Evolutionary conservation across 2,888 invertebrate genomes (phyloP).

Genomic region (Ochropleura plecta): DNA sequence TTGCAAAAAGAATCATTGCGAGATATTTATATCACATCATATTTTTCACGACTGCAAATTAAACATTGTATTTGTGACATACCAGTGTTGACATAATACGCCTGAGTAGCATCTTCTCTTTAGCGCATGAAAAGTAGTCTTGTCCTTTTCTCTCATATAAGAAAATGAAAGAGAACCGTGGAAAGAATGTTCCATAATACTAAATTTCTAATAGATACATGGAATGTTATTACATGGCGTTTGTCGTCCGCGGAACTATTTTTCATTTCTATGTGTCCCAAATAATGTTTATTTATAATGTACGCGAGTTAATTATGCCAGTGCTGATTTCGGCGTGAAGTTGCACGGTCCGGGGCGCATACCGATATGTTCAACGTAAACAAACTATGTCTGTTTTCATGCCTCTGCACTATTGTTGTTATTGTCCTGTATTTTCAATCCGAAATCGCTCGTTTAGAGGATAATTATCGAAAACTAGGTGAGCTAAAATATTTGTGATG

Average conservation of each 20-base stretch:
- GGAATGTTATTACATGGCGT: constrained; percentile 65
- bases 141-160: constrained; percentile 27
- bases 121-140: constrained; percentile 22
- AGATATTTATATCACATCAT: accelerated
- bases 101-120: constrained; percentile 8
- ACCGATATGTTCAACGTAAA: constrained; percentile 87
- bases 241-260: constrained; percentile 69
- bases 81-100: constrained; percentile 61
- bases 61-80: constrained; percentile 53
- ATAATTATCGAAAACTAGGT: constrained; percentile 84
- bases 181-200: constrained; percentile 49
- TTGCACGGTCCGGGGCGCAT: constrained; percentile 68
- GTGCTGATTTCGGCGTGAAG: constrained; percentile 77
- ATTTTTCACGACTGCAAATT: constrained; percentile 39
- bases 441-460: constrained; percentile 85
- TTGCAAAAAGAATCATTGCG: neutral
- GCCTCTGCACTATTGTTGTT: constrained; percentile 85
- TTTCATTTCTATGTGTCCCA: constrained; percentile 79
- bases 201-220: constrained; percentile 47
- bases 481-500: constrained; percentile 54
- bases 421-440: constrained; percentile 87
- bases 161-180: constrained; percentile 38
- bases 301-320: constrained; percentile 79
- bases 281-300: constrained; percentile 84
- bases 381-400: constrained; percentile 86